Evolutionary conservation across 2,888 invertebrate genomes (phyloP), one percentile per base, ranked within the genome.

Genomic region (Drosophila subquinaria): DNA sequence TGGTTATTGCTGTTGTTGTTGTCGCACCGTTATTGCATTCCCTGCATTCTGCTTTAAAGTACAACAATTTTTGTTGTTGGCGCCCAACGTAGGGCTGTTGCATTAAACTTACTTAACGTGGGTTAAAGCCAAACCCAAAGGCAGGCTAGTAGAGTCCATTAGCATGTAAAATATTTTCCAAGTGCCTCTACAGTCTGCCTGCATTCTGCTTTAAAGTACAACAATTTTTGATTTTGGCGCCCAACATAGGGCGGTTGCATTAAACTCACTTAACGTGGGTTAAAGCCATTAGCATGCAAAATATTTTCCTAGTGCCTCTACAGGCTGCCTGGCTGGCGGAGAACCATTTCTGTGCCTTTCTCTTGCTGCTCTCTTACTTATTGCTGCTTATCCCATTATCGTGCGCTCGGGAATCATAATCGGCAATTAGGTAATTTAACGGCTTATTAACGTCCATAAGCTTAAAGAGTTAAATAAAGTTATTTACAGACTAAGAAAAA

Each of bases 341-440:
- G 20, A 20, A 45, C n/a, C 33, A 35, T 23, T 42, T 42, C n/a
- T 23, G 9, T n/a, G 1, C 5, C 53, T 11, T 8, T 40, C 30
- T 23, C 36, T 45, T 23, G 35, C 17, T 35, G 15, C 11, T 4
- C 36, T 47, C 45, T 51, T 23, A 23, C 43, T 50, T 55, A 27
- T 23, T 11, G 27, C 17, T 43, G 15, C 30, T 30, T 30, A 30
- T 13, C 33, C 23, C 61, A 8, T 56, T 51, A 63, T 38, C 57
- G 60, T 59, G n/a, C 20, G 42, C 23, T 13, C 13, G 23, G 61
- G 55, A 57, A 73, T 74, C 67, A 75, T 87, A 79, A 84, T 68
- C 88, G 85, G 63, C 72, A 87, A 84, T 89, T 84, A 84, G 62
- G 73, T 70, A 63, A 81, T 84, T 89, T 87, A 82, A 89, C 89